Base-by-base conservation (phyloP, 1,140 invertebrate genomes). In the Pseudomyrmex dendroicus region DNA sequence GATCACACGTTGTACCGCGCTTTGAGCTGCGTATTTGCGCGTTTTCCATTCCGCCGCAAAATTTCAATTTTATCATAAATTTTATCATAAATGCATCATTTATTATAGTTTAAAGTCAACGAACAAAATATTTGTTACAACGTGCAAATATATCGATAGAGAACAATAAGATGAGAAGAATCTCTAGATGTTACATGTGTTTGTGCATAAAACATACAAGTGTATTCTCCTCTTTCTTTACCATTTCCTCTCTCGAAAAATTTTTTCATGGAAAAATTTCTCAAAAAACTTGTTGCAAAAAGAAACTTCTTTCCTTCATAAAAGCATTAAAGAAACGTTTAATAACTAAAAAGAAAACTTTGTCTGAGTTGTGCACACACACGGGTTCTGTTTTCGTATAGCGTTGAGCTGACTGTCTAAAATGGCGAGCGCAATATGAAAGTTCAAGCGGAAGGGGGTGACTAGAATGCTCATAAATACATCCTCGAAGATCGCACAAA, bases 401-500 rank as follows among this genome's bases (percentile, higher is more conserved):
- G 35, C 35, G 35, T 7, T 7, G 35, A 15, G 17, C 25, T 25
- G 50, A 56, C 73, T 57, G 57, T 72, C 73, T 73, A 87, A 87
- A 91, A 76, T 82, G 82, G 54, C 76, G 68, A 87, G 62, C 76
- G 85, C 84, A 85, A 89, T 90, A 88, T 89, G 80, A 86, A 68
- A 90, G 77, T 72, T 83, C 76, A 89, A 89, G 84, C 84, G 72
- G 84, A 76, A 74, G 35, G 84, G 80, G 82, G 48, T 82, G 25
- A 73, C 67, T 87, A 89, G 82, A 90, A 82, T 73, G 87, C 86
- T 90, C 91, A 91, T 93, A 93, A 92, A 93, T 92, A 92, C 89
- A 86, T 88, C 87, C 76, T 83, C 83, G 86, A 89, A 86, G 88
- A 88, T 91, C 89, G 90, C 91, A 90, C 89, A 92, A 93, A 92